These are phyloP conservation scores for Philereme vetulata DNA, from an alignment of 2,888 invertebrate species.

Conservation along the genomic window DNA sequence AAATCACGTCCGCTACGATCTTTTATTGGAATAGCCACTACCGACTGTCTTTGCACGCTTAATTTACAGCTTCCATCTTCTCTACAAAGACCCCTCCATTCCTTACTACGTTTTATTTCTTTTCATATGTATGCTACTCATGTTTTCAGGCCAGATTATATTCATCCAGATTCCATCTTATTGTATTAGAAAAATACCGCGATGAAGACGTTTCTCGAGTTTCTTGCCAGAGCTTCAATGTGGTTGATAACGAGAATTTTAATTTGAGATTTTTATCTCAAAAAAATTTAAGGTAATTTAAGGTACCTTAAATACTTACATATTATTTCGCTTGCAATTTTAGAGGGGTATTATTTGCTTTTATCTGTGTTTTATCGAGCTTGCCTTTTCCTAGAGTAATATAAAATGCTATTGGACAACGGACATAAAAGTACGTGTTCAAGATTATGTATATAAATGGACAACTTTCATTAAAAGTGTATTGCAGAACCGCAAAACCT, in stretches of 20 bases:
- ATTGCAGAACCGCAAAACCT: constrained; percentile 1
- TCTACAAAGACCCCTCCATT: constrained; percentile 37
- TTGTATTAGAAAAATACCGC: constrained; percentile 69
- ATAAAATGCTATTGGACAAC: background rate
- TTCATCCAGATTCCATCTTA: constrained; percentile 67
- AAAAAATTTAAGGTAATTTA: constrained; percentile 27
- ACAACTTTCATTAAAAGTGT: constrained; percentile 1
- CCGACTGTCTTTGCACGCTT: constrained; percentile 38
- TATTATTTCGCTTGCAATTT: constrained; percentile 16
- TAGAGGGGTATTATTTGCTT: background rate
- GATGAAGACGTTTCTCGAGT: constrained; percentile 48
- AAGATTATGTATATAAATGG: constrained; percentile 2
- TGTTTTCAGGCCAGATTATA: constrained; percentile 64
- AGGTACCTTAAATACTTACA: constrained; percentile 9
- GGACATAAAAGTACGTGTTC: background rate
- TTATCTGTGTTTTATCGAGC: background rate
- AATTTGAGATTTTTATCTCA: constrained; percentile 56
- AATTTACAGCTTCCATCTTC: constrained; percentile 43
- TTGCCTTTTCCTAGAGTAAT: background rate
- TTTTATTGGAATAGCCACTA: constrained; percentile 40
- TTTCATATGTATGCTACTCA: constrained; percentile 60
- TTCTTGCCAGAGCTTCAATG: constrained; percentile 51
- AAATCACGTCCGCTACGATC: constrained; percentile 45
- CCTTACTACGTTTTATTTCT: constrained; percentile 51
- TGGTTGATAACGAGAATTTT: constrained; percentile 60